Base-by-base conservation (phyloP, 2,113 vertebrate species). In the Labeo catla region DNA sequence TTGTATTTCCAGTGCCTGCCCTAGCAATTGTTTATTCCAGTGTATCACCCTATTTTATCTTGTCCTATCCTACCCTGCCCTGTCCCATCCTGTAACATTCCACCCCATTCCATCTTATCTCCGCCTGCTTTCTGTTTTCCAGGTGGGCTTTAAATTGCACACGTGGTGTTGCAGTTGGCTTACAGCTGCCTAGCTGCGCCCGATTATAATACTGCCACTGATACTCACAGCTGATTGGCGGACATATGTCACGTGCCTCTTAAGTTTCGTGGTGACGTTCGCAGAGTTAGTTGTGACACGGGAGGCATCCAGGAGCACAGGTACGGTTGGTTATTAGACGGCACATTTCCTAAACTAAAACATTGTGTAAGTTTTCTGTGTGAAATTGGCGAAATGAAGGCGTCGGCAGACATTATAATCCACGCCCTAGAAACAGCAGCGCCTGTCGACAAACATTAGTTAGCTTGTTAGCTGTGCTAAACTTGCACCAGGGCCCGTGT, bases 231-330 rank as follows among this genome's bases (percentile, higher is more conserved):
- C 28, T 74, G 49, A 90, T 89, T 91, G 88, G 88, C 23, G 23
- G 43, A 76, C 28, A 6, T 7, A 0, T 76, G 84, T 89, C 90
- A 91, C 82, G 77, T 91, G 90, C 89, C 72, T 23, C 57, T 65
- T 63, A 66, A 76, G 84, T 83, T 76, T 87, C 12, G 21, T 11
- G 16, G 50, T 89, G 88, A 91, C 88, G 88, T 83, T 77, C 12
- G 76, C 73, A 19, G 76, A 61, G 77, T 84, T 59, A 47, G 83
- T 77, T 72, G 28, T 81, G 78, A 28, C 61, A 57, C 84, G 23
- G 43, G 54, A 63, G 59, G 16, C 63, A 73, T 78, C 54, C 73
- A 61, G 83, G 85, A 86, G 86, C 74, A 84, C 83, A 87, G 84
- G 86, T 88, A 89, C 77, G 49, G 23, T 43, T 4, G 1, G 36